phyloP scores from a whole-genome alignment of 2,888 invertebrate genomes.

The Melitaea athalia region DNA sequence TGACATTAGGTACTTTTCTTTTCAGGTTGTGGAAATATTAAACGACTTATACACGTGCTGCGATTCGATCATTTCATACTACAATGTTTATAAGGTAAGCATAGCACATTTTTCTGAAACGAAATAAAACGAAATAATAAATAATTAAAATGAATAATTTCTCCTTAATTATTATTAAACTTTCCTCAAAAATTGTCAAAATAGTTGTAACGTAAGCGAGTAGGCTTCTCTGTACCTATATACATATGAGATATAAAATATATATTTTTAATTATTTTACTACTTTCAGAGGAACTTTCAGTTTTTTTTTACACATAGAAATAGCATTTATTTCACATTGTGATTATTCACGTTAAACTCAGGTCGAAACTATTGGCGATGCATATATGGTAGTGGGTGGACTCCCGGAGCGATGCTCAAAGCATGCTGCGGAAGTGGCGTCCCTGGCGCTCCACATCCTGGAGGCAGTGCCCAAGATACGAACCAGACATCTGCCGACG shows the following conservation, averaged over 20 bases:
- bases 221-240: too few relatives aligned
- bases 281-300: too few relatives aligned
- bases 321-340: too few relatives aligned
- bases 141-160: too few relatives aligned
- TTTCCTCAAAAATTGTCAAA: too few relatives aligned
- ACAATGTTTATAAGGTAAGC: conserved; percentile 91
- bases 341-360: not conserved
- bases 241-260: too few relatives aligned
- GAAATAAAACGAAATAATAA: too few relatives aligned
- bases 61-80: conserved; percentile 93
- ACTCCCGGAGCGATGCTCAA: conserved; percentile 86
- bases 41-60: conserved; percentile 95
- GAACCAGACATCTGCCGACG: conserved; percentile 85
- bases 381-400: conserved; percentile 93
- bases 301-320: too few relatives aligned
- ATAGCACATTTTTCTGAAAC: not conserved
- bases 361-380: conserved; percentile 92
- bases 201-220: too few relatives aligned
- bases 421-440: conserved; percentile 90
- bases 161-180: too few relatives aligned
- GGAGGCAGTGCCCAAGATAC: conserved; percentile 86
- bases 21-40: conserved; percentile 91
- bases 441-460: conserved; percentile 89
- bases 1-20: conserved; percentile 11
- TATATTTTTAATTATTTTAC: too few relatives aligned